Conservation (phyloP, 2,797 vertebrate genomes). For the Sebastes itinus region DNA sequence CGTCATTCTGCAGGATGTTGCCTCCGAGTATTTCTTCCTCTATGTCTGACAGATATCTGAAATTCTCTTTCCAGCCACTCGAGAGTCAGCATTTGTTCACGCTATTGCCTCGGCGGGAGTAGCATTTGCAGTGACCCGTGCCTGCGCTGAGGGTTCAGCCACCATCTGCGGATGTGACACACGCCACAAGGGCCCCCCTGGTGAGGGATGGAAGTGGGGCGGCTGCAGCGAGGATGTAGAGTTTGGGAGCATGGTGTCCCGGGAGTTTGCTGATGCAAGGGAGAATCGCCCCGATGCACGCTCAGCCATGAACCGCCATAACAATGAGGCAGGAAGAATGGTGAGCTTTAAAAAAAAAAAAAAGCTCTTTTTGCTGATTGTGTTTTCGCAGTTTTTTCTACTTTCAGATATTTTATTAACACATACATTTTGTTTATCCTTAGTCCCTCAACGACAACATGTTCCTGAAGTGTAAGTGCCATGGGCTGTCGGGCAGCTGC, state of each 20-base stretch:
- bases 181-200: constrained; percentile 91
- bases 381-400: neutral
- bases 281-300: constrained; percentile 96
- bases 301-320: constrained; percentile 98
- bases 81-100: constrained; percentile 96
- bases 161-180: constrained; percentile 95
- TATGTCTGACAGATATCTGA: constrained; percentile 14
- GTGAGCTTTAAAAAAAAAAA: constrained; percentile 70
- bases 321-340: constrained; percentile 95
- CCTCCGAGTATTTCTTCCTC: neutral
- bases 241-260: constrained; percentile 96
- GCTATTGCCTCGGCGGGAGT: constrained; percentile 96
- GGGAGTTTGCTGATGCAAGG: constrained; percentile 95
- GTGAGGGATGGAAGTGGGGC: constrained; percentile 98
- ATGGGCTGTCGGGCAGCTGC: constrained; percentile 96
- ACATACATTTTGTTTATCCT: neutral
- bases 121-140: constrained; percentile 95
- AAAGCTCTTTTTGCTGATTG: neutral
- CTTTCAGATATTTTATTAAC: neutral
- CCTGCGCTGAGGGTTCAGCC: constrained; percentile 93
- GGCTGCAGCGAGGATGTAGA: constrained; percentile 98
- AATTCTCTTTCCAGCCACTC: constrained; percentile 85
- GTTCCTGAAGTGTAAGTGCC: constrained; percentile 98
- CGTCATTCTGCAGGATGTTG: neutral
- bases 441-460: constrained; percentile 96